Conservation (phyloP, 1,140 invertebrate species). For the Aphaenogaster ashmeadi region DNA sequence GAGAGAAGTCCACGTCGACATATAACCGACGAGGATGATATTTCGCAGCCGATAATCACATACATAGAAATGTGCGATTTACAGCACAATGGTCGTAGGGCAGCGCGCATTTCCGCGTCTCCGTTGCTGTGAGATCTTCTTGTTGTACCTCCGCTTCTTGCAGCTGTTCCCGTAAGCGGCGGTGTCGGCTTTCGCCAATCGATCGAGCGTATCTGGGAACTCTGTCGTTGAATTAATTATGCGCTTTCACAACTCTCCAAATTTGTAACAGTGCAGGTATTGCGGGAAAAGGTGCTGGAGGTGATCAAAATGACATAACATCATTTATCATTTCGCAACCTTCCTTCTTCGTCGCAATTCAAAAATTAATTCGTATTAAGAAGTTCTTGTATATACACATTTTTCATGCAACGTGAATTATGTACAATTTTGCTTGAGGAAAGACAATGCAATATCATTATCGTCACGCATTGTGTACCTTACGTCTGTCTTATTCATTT, state of each 20-base stretch:
- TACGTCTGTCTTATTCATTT: not conserved
- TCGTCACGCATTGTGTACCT: not conserved
- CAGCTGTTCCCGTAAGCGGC: conserved; percentile 44
- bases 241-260: conserved; percentile 49
- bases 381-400: too few relatives aligned
- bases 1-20: conserved; percentile 48
- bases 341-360: not conserved
- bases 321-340: conserved; percentile 12
- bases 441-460: not conserved
- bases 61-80: conserved; percentile 57
- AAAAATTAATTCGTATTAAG: not conserved
- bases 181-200: conserved; percentile 47
- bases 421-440: not conserved
- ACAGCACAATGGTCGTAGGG: conserved; percentile 62
- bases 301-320: not conserved
- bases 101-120: conserved; percentile 41
- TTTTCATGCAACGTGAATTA: not conserved
- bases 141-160: conserved; percentile 29
- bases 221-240: conserved; percentile 58
- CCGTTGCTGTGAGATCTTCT: conserved; percentile 33
- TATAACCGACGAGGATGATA: conserved; percentile 56
- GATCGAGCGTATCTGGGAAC: conserved; percentile 29
- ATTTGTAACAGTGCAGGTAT: conserved; percentile 34
- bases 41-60: conserved; percentile 54
- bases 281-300: not conserved